These are phyloP conservation scores for Sarcophaga subvicina DNA, from an alignment of 2,888 invertebrate genomes.

Conservation along the genomic window DNA sequence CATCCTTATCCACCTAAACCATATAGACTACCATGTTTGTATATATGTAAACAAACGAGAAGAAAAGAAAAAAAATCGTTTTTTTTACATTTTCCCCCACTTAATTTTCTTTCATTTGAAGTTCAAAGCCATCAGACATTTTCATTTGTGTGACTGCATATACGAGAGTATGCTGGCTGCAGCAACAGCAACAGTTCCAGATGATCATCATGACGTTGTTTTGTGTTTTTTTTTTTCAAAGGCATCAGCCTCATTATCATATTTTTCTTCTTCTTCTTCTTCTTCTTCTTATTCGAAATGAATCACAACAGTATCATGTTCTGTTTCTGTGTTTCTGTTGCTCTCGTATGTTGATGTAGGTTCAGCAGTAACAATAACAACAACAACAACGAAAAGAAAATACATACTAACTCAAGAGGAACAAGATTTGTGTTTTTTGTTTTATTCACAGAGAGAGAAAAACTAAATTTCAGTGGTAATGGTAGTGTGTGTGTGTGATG, in stretches of 20 bases:
- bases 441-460: not conserved
- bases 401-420: not conserved
- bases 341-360: conserved; percentile 59
- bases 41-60: no score
- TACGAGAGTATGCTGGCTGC: not conserved
- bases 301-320: conserved; percentile 18
- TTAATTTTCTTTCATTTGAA: conserved; percentile 63
- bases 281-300: not conserved
- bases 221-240: not conserved
- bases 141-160: conserved; percentile 19
- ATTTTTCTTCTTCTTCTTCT: not conserved
- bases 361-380: conserved; percentile 36
- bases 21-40: no score
- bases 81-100: not conserved
- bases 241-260: conserved; percentile 21
- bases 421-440: not conserved
- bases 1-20: no score
- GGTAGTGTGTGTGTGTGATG: no score
- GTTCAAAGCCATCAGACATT: conserved; percentile 64
- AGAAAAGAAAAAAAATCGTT: not conserved
- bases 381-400: not conserved
- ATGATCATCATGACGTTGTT: conserved; percentile 1
- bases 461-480: conserved; percentile 26
- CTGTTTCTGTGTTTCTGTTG: conserved; percentile 2
- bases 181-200: conserved; percentile 10